Evolutionary conservation across 1,140 invertebrate genomes (phyloP), one percentile per base, ranked within the genome.

Genomic region (Onthophagus taurus): DNA sequence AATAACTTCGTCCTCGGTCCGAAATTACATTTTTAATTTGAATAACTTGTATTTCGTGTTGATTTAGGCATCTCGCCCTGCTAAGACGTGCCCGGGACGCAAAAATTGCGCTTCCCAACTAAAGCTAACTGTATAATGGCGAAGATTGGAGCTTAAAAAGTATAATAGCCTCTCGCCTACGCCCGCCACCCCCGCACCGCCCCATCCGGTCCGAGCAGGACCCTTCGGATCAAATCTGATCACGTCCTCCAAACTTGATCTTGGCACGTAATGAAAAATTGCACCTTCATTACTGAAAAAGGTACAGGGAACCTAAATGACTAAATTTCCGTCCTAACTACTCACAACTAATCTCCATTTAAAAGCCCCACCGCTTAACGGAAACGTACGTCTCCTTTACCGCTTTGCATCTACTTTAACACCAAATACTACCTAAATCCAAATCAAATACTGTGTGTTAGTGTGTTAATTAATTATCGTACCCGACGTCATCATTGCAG

Each of bases 1-100:
- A 64, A 64, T 64, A 62, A 62, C 57, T 58, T 56, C 44, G 53
- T 49, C 55, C 54, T 51, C 53, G 49, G 57, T 24, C 47, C 49
- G 68, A 75, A 72, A 72, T 75, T 74, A 74, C 70, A 72, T 73
- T 75, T 75, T 75, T 75, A 75, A 75, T 75, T 75, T 74, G 69
- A 72, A 72, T 63, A 70, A 73, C 70, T 73, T 74, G 72, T 74
- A 73, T 73, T 71, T 71, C 68, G 70, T 75, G 72, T 75, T 75
- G 73, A 74, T 75, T 71, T 73, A 74, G 69, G 72, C 69, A 66
- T 68, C 66, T 58, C 24, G 24, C 24, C 24, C 24, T n/a, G 24
- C 61, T 69, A 67, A 69, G 71, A 74, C 72, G 72, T 75, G 72
- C 73, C 70, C 66, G 69, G 68, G 65, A 69, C 65, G 69, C 66